Percentiles rank a stretch among this genome's conserved stretches.
Evolutionary conservation across 2,113 vertebrate species (phyloP).

Genomic region (Cyprinodon tularosa): DNA sequence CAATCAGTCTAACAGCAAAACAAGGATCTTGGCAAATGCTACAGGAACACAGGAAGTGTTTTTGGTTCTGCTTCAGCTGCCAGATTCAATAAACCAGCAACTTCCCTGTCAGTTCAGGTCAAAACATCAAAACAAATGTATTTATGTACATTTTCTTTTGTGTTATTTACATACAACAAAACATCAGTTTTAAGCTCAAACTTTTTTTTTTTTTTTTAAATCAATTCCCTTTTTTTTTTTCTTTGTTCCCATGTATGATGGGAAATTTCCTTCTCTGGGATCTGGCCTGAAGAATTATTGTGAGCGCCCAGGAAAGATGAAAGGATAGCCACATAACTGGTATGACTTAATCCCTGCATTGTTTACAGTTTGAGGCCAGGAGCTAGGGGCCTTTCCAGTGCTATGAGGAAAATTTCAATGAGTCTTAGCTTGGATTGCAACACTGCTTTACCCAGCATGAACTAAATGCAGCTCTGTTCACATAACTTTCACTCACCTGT

Average conservation of each 20-base stretch:
- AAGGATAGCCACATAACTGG: constrained; percentile 66
- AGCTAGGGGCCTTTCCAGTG: constrained; percentile 38
- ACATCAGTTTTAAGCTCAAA: not conserved
- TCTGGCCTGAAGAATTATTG: constrained; percentile 43
- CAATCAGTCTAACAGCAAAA: constrained; percentile 10
- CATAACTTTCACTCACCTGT: constrained; percentile 24
- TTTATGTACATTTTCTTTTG: constrained; percentile 4
- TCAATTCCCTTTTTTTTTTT: not conserved
- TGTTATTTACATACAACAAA: not conserved
- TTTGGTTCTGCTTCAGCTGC: constrained; percentile 11
- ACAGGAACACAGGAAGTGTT: constrained; percentile 17
- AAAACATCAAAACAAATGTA: not conserved
- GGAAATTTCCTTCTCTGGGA: constrained; percentile 41
- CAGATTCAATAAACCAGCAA: not conserved
- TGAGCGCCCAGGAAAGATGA: constrained; percentile 47
- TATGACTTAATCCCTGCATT: constrained; percentile 56
- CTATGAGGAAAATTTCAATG: constrained; percentile 43
- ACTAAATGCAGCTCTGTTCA: constrained; percentile 29
- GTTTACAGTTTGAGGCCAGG: constrained; percentile 59
- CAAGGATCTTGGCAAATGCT: not conserved
- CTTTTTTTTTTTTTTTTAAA: not conserved
- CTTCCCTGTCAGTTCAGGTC: not conserved
- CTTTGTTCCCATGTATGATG: constrained; percentile 42
- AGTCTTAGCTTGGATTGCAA: constrained; percentile 54
- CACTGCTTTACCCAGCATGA: constrained; percentile 28